Evolutionary conservation across 2,113 vertebrate genomes (phyloP), one percentile per base, ranked within the genome.

Genomic region (Gila orcuttii): DNA sequence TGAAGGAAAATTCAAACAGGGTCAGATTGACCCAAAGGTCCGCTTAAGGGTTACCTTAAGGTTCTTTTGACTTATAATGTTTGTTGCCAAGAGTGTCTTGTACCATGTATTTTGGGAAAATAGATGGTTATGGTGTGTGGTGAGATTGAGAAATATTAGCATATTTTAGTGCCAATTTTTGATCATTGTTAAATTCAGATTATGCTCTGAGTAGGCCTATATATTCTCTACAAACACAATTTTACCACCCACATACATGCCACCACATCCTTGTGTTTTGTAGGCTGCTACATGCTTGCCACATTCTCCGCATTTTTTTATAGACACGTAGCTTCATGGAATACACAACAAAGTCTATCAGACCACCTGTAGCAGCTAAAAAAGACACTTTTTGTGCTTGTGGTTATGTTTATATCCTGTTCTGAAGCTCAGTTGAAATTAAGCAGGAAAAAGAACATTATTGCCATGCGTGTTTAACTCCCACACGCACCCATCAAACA

Each of bases 241-340:
- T 81, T 80, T 50, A n/a, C 11, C 62, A 52, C 80, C 80, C 42
- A 82, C 80, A 69, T 25, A 42, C 23, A 13, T 69, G 62, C 28
- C 62, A 82, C 80, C 62, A 82, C 79, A 69, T 82, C 25, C 45
- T 82, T 82, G 21, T 23, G 31, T 82, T 69, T 55, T 69, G 39
- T 69, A 82, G 62, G 42, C 62, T 33, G 42, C 80, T 69, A 3
- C 9, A 81, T 47, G 62, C 25, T 33, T 82, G 45, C 62, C 80
- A 89, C 62, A 77, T 78, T 66, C 50, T 47, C 21, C 25, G 87
- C 74, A 87, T 92, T 87, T 93, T 92, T 78, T 90, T 90, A 91
- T 93, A 93, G 90, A 90, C 68, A 60, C 82, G 83, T 71, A 79
- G 71, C 55, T 86, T 25, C 62, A 89, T 84, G 62, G 80, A 81